Base-by-base conservation (phyloP, 2,888 invertebrate genomes). In the Tetramorium bicarinatum region DNA sequence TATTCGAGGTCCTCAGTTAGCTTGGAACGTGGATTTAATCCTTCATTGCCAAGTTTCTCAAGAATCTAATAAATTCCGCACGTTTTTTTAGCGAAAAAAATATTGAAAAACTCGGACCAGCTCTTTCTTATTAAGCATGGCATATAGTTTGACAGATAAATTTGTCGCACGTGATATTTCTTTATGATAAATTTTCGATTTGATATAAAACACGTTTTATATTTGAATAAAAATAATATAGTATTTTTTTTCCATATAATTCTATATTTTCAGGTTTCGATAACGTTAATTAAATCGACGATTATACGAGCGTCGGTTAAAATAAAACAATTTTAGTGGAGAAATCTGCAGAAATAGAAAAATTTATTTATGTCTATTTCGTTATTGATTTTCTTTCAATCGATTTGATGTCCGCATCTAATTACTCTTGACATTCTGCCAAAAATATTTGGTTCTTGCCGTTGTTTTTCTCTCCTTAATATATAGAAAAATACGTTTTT, bases 11-110 rank as follows among this genome's bases (percentile, higher is more conserved):
- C 49, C 49, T 44, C 44, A 9, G 13, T 41, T 69, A 54, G 54
- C 54, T n/a, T 34, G 56, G 15, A 59, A 79, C 21, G 3, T 25
- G 47, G 34, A 79, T 71, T 71, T 79, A 69, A 79, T 67, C 41
- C 41, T 67, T 41, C 25, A 41, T 15, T 34, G 29, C 41, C 8
- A 54, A 67, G 52, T 49, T 62, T 41, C n/a, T 52, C 52, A 21
- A 25, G 21, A 13, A 18, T 64, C 34, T 8, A 52, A 47, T 47
- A 62, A 8, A 34, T 47, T n/a, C n/a, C 3, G 13, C 15, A 13
- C 7, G 38, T 47, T 75, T 34, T 44, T 75, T 34, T 13, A n/a
- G 18, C 2, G 8, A 15, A 29, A 47, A 38, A 47, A 47, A 15
- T 34, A 13, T 49, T 38, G 3, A 18, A n/a, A 9, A 62, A 47